These are phyloP conservation scores for Steinernema khuongi DNA, from an alignment of 1,140 invertebrate genomes.

Conservation along the genomic window DNA sequence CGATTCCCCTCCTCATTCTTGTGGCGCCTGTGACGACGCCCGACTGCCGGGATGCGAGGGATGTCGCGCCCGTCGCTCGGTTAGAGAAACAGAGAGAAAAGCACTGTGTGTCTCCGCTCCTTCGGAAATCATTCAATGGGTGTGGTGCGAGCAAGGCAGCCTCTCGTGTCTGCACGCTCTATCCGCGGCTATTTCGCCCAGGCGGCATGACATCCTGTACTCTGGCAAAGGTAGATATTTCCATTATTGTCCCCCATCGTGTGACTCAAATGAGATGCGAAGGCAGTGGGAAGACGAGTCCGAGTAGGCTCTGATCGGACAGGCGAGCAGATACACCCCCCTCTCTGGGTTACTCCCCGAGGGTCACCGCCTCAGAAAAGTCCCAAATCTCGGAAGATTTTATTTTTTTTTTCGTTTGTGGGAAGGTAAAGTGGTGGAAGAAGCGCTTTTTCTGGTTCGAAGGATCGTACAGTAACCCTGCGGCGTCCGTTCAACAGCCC, in stretches of 20 bases:
- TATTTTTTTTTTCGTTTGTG: background rate
- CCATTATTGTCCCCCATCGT: constrained; percentile 16
- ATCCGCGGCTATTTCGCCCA: constrained; percentile 8
- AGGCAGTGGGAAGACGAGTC: constrained; percentile 1
- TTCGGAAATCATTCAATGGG: too few species aligned
- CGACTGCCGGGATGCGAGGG: too few species aligned
- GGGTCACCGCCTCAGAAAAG: background rate
- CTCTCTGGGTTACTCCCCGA: background rate
- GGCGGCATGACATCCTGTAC: background rate
- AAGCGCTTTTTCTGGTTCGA: too few species aligned
- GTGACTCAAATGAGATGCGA: constrained; percentile 16
- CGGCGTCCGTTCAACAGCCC: too few species aligned
- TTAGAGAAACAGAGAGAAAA: too few species aligned
- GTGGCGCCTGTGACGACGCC: too few species aligned
- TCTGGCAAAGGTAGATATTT: constrained; percentile 15
- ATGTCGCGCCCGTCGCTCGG: too few species aligned
- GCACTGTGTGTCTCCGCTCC: too few species aligned
- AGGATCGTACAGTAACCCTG: too few species aligned
- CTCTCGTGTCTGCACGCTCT: background rate
- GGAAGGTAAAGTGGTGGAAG: too few species aligned
- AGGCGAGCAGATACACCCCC: background rate
- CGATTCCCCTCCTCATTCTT: too few species aligned
- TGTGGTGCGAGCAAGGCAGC: too few species aligned
- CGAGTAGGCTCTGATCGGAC: background rate
- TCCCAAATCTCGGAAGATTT: background rate